phyloP scores from a whole-genome alignment of 2,797 vertebrate genomes.

The Podarcis lilfordi region DNA sequence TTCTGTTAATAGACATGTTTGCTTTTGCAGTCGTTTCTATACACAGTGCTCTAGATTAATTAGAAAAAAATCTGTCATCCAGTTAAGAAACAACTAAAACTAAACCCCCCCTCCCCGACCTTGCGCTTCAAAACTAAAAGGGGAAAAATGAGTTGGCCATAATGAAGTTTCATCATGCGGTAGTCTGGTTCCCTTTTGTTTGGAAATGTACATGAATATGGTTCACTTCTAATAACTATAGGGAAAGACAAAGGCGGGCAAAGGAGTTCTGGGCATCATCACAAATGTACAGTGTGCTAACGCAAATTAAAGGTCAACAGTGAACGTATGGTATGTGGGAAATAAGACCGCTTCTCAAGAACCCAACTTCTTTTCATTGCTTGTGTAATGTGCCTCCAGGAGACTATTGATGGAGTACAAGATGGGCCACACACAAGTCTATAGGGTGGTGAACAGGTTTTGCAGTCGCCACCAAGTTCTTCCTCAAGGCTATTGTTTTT shows the following conservation, averaged over 20 bases:
- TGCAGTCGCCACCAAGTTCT: not conserved
- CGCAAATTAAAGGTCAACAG: slow-evolving; percentile 6
- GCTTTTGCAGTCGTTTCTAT: slow-evolving; percentile 85
- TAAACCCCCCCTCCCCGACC: not conserved
- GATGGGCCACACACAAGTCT: not conserved
- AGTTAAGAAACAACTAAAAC: slow-evolving; percentile 77
- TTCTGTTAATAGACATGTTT: slow-evolving; percentile 90
- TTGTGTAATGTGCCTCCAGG: no score
- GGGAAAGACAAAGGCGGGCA: not conserved
- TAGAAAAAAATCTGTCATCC: slow-evolving; percentile 84
- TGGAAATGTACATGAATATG: slow-evolving; percentile 23
- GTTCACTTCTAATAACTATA: slow-evolving; percentile 34
- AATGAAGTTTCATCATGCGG: slow-evolving; percentile 43
- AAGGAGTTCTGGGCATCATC: slow-evolving; percentile 11
- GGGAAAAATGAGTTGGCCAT: slow-evolving; percentile 44
- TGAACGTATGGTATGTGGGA: slow-evolving; percentile 21
- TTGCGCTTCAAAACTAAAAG: slow-evolving; percentile 64
- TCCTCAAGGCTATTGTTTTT: no score
- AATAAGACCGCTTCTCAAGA: not conserved
- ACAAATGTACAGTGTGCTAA: not conserved
- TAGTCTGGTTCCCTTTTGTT: slow-evolving; percentile 23
- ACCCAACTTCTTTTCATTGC: not conserved
- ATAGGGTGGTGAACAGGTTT: not conserved
- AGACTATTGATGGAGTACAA: not conserved
- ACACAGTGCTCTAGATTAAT: slow-evolving; percentile 84